These are phyloP conservation scores for Calliphora vomitoria DNA, from an alignment of 2,888 invertebrate genomes.

Conservation along the genomic window DNA sequence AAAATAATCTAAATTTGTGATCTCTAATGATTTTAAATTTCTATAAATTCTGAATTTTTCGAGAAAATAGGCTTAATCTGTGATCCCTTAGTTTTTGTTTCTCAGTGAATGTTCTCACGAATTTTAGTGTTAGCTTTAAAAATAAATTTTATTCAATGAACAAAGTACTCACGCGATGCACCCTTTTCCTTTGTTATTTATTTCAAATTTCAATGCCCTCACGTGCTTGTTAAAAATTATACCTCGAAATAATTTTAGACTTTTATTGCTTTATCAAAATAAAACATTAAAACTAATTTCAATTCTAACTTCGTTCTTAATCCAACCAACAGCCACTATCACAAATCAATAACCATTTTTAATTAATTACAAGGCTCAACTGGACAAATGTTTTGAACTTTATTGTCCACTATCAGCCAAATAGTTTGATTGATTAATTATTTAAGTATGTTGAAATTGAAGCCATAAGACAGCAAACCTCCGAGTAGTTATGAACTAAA, in stretches of 20 bases:
- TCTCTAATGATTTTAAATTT: too few relatives aligned
- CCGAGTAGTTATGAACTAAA: neutral
- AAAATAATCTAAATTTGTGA: too few relatives aligned
- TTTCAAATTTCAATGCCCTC: neutral
- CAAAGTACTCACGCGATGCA: neutral
- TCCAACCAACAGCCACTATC: conserved; percentile 5
- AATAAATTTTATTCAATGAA: too few relatives aligned
- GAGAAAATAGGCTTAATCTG: too few relatives aligned
- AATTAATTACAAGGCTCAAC: conserved; percentile 24
- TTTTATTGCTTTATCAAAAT: conserved; percentile 49
- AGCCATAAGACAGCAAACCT: conserved; percentile 12
- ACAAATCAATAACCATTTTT: conserved; percentile 29
- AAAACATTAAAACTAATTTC: conserved; percentile 53
- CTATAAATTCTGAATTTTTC: too few relatives aligned
- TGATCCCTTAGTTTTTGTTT: too few relatives aligned
- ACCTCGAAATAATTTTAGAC: neutral
- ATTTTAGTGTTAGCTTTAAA: too few relatives aligned
- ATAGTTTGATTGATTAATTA: conserved; percentile 64
- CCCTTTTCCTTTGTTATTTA: neutral
- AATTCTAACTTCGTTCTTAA: neutral
- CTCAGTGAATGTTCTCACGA: neutral
- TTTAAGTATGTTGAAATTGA: conserved; percentile 29
- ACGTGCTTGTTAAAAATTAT: neutral
- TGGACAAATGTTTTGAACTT: conserved; percentile 44
- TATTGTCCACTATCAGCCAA: conserved; percentile 55